Evolutionary conservation across 2,113 vertebrate genomes (phyloP).

Genomic region (Semicossyphus pulcher): DNA sequence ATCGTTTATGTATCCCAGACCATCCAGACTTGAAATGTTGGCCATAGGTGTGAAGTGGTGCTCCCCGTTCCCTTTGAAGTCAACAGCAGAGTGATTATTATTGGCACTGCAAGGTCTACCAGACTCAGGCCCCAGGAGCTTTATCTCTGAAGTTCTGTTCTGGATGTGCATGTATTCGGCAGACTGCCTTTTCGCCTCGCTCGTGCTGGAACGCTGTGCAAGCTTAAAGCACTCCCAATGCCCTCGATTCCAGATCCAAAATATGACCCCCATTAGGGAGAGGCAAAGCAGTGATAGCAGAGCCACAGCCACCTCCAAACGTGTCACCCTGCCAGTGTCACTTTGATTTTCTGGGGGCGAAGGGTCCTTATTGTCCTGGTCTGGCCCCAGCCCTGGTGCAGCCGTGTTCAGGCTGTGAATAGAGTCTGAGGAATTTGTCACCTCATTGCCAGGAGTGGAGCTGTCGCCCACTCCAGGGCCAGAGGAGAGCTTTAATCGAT

Average conservation of each 20-base stretch:
- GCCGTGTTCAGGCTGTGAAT: slow-evolving; percentile 3
- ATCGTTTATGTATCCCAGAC: slow-evolving; percentile 79
- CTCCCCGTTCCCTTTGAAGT: slow-evolving; percentile 74
- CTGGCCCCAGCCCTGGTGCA: background rate
- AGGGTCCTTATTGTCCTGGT: background rate
- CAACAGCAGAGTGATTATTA: slow-evolving; percentile 70
- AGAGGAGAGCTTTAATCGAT: slow-evolving; percentile 53
- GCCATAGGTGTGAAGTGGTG: slow-evolving; percentile 59
- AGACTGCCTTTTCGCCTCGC: slow-evolving; percentile 36
- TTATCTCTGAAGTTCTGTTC: slow-evolving; percentile 67
- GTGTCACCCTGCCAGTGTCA: slow-evolving; percentile 20
- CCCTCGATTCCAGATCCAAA: slow-evolving; percentile 71
- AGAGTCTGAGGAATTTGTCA: slow-evolving; percentile 16
- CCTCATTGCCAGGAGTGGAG: slow-evolving; percentile 30
- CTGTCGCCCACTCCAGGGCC: background rate
- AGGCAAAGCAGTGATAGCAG: slow-evolving; percentile 71
- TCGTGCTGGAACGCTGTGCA: slow-evolving; percentile 11
- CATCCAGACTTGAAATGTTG: slow-evolving; percentile 71
- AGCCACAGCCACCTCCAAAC: slow-evolving; percentile 64
- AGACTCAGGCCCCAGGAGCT: slow-evolving; percentile 44
- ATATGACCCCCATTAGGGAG: slow-evolving; percentile 62
- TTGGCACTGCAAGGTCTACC: slow-evolving; percentile 63
- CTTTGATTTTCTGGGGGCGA: slow-evolving; percentile 18
- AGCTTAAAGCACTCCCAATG: slow-evolving; percentile 42
- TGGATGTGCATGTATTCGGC: slow-evolving; percentile 64